Percentiles rank a stretch among this genome's conserved stretches.
phyloP scores from a whole-genome alignment of 2,797 vertebrate genomes.

The Alca torda region DNA sequence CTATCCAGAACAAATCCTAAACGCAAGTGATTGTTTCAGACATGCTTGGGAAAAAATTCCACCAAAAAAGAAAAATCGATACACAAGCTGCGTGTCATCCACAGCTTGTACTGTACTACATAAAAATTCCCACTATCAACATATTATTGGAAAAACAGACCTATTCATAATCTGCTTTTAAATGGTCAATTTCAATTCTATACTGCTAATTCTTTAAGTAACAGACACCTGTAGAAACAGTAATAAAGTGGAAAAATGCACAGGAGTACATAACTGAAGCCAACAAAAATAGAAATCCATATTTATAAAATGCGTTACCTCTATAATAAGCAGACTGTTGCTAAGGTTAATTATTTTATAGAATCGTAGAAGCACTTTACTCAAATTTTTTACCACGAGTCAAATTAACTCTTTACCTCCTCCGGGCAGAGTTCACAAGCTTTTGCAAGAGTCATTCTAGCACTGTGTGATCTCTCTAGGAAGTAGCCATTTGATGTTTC shows the following conservation, averaged over 20 bases:
- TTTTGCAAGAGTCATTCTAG: slow-evolving; percentile 98
- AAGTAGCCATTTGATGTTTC: slow-evolving; percentile 99
- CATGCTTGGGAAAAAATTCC: slow-evolving; percentile 72
- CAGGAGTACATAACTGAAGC: not conserved
- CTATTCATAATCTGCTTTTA: not conserved
- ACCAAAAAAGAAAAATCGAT: not conserved
- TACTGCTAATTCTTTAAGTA: not conserved
- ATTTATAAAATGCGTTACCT: not conserved
- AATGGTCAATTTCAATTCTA: not conserved
- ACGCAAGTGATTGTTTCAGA: not conserved
- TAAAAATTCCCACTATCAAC: not conserved
- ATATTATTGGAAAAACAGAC: not conserved
- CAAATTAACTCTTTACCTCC: slow-evolving; percentile 84
- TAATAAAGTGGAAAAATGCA: not conserved
- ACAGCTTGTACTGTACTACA: not conserved
- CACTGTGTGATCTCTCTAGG: slow-evolving; percentile 98
- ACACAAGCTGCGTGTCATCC: not conserved
- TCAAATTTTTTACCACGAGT: not conserved
- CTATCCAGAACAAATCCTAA: not conserved
- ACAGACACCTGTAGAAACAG: not conserved
- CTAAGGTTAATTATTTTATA: not conserved
- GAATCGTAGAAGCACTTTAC: not conserved
- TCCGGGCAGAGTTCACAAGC: slow-evolving; percentile 99
- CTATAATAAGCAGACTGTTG: not conserved
- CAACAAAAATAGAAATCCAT: not conserved